Evolutionary conservation across 1,140 invertebrate species (phyloP).

Genomic region (Centruroides vittatus): DNA sequence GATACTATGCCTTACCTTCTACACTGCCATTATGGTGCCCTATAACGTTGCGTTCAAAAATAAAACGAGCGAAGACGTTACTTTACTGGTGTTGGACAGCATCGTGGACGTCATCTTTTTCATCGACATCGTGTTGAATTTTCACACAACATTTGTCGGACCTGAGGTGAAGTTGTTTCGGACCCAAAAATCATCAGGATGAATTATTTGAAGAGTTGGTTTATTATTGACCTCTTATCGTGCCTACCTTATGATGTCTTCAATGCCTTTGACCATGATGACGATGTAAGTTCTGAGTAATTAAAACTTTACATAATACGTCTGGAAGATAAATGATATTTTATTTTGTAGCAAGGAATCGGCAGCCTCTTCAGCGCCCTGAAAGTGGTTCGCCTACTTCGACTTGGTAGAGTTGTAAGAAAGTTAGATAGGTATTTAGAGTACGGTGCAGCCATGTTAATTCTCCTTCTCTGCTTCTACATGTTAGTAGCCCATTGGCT

Average conservation of each 20-base stretch:
- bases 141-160: slow-evolving; percentile 98
- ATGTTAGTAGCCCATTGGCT: slow-evolving; percentile 98
- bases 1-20: slow-evolving; percentile 98
- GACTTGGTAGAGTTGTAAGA: slow-evolving; percentile 89
- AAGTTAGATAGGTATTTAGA: slow-evolving; percentile 98
- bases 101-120: slow-evolving; percentile 99
- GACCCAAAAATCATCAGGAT: slow-evolving; percentile 94
- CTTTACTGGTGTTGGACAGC: slow-evolving; percentile 88
- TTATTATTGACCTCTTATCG: slow-evolving; percentile 95
- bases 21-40: slow-evolving; percentile 99
- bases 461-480: slow-evolving; percentile 94
- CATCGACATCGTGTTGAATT: slow-evolving; percentile 99
- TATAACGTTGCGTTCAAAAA: slow-evolving; percentile 99
- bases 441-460: slow-evolving; percentile 98
- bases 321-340: not conserved
- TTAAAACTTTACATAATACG: no score
- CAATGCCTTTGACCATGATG: slow-evolving; percentile 98
- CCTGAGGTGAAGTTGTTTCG: slow-evolving; percentile 95
- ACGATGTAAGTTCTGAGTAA: slow-evolving; percentile 61
- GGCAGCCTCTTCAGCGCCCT: slow-evolving; percentile 97
- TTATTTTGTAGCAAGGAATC: slow-evolving; percentile 58
- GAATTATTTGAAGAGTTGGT: slow-evolving; percentile 99
- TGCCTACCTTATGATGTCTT: slow-evolving; percentile 99
- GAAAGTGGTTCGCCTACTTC: slow-evolving; percentile 91
- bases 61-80: slow-evolving; percentile 97